Percentiles rank a stretch among this genome's conserved stretches.
phyloP scores from a whole-genome alignment of 92 coral and sea anemone species.

The Porites divaricata region DNA sequence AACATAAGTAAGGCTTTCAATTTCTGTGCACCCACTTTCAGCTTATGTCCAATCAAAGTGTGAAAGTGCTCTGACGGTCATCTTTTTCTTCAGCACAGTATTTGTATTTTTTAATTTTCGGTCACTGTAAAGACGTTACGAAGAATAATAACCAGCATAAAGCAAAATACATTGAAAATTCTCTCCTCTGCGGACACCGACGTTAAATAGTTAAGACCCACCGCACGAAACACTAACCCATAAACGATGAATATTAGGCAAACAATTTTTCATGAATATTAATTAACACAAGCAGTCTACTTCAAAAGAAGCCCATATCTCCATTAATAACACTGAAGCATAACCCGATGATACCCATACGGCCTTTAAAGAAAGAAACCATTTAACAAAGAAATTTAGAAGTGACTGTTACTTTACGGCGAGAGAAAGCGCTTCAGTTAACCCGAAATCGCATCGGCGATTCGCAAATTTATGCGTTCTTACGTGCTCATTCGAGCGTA shows the following conservation, averaged over 20 bases:
- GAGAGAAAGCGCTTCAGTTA: background rate
- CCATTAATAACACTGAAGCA: conserved; percentile 22
- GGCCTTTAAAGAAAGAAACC: background rate
- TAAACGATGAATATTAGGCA: conserved; percentile 36
- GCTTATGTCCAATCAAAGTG: background rate
- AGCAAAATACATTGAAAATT: background rate
- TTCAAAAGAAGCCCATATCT: conserved; percentile 18
- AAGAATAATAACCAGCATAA: background rate
- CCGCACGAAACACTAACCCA: conserved; percentile 20
- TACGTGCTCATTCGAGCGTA: conserved; percentile 88
- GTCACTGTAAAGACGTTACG: conserved; percentile 1
- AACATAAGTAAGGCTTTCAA: background rate
- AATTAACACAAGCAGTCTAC: conserved; percentile 34
- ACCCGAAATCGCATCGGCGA: conserved; percentile 33
- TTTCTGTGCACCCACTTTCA: background rate
- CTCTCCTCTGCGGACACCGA: conserved; percentile 4
- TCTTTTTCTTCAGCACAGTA: background rate
- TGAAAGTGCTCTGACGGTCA: too few relatives aligned
- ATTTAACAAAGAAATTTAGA: background rate
- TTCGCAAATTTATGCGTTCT: conserved; percentile 76
- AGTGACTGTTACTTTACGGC: background rate
- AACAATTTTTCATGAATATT: conserved; percentile 79
- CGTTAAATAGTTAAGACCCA: conserved; percentile 8
- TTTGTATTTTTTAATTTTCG: background rate
- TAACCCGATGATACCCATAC: background rate